Evolutionary conservation across 2,113 vertebrate genomes (phyloP).

Genomic region (Mirounga angustirostris): DNA sequence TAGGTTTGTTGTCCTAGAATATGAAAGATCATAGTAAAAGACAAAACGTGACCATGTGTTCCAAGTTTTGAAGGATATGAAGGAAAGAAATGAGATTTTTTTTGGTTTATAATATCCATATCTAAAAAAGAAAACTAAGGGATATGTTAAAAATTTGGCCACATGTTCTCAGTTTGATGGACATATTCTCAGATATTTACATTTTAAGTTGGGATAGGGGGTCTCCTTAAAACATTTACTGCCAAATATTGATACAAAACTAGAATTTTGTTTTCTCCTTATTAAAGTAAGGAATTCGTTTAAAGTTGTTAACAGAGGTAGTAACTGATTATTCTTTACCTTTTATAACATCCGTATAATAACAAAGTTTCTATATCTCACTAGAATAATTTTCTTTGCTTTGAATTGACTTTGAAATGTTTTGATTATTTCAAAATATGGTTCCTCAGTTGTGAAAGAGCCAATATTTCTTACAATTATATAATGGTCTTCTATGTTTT

Average conservation of each 20-base stretch:
- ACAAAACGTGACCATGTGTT: not conserved
- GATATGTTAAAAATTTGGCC: not conserved
- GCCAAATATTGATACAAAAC: not conserved
- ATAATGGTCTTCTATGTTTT: not conserved
- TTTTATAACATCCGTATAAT: not conserved
- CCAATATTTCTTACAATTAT: not conserved
- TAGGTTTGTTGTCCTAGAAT: not conserved
- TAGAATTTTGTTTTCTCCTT: not conserved
- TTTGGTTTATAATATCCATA: not conserved
- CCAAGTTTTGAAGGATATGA: slow-evolving; percentile 22
- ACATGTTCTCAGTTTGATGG: not conserved
- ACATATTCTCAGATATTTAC: not conserved
- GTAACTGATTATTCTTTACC: not conserved
- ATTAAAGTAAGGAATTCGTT: not conserved
- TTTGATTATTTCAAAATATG: not conserved
- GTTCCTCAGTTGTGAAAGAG: not conserved
- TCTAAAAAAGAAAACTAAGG: not conserved
- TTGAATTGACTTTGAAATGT: not conserved
- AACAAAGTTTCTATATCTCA: not conserved
- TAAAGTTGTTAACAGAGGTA: not conserved
- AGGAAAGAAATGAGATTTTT: not conserved
- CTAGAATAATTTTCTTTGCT: not conserved
- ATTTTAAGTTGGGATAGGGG: not conserved
- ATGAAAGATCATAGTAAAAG: not conserved
- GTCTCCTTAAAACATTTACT: not conserved